phyloP scores from a whole-genome alignment of 1,140 invertebrate genomes.

The Euura lappo region DNA sequence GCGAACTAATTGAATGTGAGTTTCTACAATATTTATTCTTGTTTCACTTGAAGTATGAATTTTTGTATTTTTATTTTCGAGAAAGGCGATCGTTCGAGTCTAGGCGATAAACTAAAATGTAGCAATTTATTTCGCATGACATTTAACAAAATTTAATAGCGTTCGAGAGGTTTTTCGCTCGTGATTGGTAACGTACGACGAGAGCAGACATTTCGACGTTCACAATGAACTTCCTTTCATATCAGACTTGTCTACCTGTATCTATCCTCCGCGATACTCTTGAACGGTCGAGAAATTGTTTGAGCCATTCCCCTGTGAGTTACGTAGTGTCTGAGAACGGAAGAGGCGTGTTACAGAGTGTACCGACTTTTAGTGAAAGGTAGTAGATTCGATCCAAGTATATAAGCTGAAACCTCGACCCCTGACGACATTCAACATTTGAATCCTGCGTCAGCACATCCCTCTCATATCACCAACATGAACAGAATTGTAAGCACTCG shows the following conservation, averaged over 20 bases:
- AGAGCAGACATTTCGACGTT: too few species aligned
- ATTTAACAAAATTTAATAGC: too few species aligned
- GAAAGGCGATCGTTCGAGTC: too few species aligned
- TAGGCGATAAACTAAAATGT: too few species aligned
- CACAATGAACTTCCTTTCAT: slow-evolving; percentile 3
- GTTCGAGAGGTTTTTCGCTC: too few species aligned
- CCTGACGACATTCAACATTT: slow-evolving; percentile 34
- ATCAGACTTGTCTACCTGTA: background rate
- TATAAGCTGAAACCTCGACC: slow-evolving; percentile 45
- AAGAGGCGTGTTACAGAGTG: background rate
- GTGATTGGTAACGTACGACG: too few species aligned
- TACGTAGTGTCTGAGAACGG: background rate
- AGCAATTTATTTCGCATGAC: too few species aligned
- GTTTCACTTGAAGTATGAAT: too few species aligned
- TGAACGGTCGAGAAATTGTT: background rate
- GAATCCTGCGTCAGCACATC: slow-evolving; percentile 34
- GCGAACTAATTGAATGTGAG: too few species aligned
- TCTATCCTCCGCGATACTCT: background rate
- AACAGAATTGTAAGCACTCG: slow-evolving; percentile 44
- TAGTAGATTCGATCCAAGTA: slow-evolving; percentile 50
- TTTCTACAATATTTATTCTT: too few species aligned
- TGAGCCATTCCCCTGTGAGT: background rate
- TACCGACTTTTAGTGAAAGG: slow-evolving; percentile 43
- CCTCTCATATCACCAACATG: slow-evolving; percentile 34
- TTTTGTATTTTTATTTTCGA: too few species aligned